Conservation (phyloP, 1,140 invertebrate species). For the Pseudomyrmex dendroicus region DNA sequence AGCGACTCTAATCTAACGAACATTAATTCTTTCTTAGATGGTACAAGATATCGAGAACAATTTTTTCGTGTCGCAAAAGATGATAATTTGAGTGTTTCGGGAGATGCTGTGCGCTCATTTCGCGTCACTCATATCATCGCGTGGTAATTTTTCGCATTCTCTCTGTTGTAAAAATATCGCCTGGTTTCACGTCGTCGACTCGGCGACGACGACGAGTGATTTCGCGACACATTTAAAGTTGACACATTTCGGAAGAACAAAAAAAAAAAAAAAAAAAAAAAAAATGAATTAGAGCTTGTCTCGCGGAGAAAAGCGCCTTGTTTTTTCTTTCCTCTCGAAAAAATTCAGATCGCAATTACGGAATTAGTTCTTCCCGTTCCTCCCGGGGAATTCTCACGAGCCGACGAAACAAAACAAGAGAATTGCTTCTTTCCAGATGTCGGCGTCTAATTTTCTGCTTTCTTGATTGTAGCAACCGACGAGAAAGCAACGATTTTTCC, state of each 20-base stretch:
- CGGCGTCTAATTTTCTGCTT: slow-evolving; percentile 54
- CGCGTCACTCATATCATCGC: not conserved
- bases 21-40: slow-evolving; percentile 2
- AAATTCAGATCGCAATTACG: slow-evolving; percentile 68
- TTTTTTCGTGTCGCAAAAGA: slow-evolving; percentile 7
- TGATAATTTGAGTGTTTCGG: not conserved
- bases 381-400: not conserved
- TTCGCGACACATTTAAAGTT: not conserved
- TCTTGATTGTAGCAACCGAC: not conserved
- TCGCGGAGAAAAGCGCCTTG: slow-evolving; percentile 19
- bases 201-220: not conserved
- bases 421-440: slow-evolving; percentile 15
- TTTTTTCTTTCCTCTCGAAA: slow-evolving; percentile 20
- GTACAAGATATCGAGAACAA: not conserved
- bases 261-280: not conserved
- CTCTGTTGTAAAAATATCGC: not conserved
- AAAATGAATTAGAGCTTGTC: slow-evolving; percentile 57
- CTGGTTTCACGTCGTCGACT: not conserved
- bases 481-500: not conserved
- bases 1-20: not conserved
- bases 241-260: not conserved
- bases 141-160: not conserved
- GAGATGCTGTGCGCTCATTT: not conserved
- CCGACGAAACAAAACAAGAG: slow-evolving; percentile 36
- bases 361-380: slow-evolving; percentile 58